phyloP scores from a whole-genome alignment of 2,888 invertebrate species.

The Dasypolia templi region DNA sequence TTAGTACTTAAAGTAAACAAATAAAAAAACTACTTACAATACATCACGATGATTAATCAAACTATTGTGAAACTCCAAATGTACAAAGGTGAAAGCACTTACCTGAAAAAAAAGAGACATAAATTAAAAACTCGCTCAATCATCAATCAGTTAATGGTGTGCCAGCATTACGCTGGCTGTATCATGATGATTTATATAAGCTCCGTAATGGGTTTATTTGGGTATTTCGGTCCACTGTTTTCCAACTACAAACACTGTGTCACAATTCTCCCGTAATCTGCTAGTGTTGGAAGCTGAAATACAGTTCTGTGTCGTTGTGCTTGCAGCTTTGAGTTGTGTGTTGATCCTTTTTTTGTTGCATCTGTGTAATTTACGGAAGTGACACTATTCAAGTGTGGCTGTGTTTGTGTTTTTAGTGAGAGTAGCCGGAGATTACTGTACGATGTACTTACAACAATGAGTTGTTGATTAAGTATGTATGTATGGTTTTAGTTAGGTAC shows the following conservation, averaged over 20 bases:
- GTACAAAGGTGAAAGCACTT: constrained; percentile 68
- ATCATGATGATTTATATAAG: constrained; percentile 75
- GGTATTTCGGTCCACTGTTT: constrained; percentile 54
- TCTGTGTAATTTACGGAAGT: constrained; percentile 66
- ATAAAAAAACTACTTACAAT: constrained; percentile 44
- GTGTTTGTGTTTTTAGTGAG: constrained; percentile 37
- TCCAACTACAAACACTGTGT: constrained; percentile 56
- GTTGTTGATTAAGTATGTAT: not conserved
- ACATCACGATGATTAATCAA: constrained; percentile 56
- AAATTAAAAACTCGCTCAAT: constrained; percentile 74
- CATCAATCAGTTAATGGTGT: constrained; percentile 78
- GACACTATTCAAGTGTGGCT: constrained; percentile 57
- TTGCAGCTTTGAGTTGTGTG: constrained; percentile 33
- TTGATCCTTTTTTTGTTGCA: constrained; percentile 59
- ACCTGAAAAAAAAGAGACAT: constrained; percentile 72
- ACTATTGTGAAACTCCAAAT: constrained; percentile 52
- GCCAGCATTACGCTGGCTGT: constrained; percentile 52
- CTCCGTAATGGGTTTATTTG: constrained; percentile 72
- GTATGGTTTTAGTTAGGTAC: not conserved
- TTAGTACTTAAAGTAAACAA: constrained; percentile 22
- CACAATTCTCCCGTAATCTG: constrained; percentile 31
- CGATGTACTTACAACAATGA: not conserved
- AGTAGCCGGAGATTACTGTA: constrained; percentile 14
- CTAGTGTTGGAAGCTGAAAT: constrained; percentile 22
- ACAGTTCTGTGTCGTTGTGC: constrained; percentile 27